These are phyloP conservation scores for Grantiella picta DNA, from an alignment of 2,113 vertebrate genomes.

Conservation along the genomic window DNA sequence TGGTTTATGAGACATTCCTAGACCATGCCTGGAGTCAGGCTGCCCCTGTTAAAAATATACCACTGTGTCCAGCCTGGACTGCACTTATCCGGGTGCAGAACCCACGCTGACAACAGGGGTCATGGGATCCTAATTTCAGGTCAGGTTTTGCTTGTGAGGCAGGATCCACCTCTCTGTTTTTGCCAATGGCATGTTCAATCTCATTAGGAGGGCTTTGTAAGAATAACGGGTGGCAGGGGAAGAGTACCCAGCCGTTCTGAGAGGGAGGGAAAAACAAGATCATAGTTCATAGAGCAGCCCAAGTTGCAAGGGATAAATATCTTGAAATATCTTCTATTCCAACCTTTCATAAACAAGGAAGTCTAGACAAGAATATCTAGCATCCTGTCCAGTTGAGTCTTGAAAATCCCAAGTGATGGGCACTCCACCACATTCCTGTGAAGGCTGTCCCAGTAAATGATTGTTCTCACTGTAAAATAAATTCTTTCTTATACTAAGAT, in stretches of 20 bases:
- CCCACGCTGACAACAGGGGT: rapidly evolving
- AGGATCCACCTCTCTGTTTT: not conserved
- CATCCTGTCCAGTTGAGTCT: not conserved
- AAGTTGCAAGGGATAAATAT: not conserved
- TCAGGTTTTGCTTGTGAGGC: not conserved
- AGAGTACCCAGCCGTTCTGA: not conserved
- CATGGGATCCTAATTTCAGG: not conserved
- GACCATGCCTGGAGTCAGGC: not conserved
- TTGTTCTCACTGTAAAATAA: not conserved
- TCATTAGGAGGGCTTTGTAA: not conserved
- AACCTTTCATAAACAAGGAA: not conserved
- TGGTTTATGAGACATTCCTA: not conserved
- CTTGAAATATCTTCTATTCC: not conserved
- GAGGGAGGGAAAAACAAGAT: not conserved
- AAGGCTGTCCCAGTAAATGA: not conserved
- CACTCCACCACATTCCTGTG: not conserved
- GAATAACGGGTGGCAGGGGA: rapidly evolving
- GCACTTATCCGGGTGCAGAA: not conserved
- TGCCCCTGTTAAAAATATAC: not conserved
- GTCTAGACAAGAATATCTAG: not conserved
- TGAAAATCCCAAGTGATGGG: not conserved
- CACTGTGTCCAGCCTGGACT: not conserved
- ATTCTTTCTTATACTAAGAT: not conserved
- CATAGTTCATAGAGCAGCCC: not conserved
- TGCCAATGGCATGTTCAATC: not conserved